Evolutionary conservation across 92 coral and sea anemone species (phyloP), one percentile per base, ranked within the genome.

Genomic region (Isaurus tuberculatus): DNA sequence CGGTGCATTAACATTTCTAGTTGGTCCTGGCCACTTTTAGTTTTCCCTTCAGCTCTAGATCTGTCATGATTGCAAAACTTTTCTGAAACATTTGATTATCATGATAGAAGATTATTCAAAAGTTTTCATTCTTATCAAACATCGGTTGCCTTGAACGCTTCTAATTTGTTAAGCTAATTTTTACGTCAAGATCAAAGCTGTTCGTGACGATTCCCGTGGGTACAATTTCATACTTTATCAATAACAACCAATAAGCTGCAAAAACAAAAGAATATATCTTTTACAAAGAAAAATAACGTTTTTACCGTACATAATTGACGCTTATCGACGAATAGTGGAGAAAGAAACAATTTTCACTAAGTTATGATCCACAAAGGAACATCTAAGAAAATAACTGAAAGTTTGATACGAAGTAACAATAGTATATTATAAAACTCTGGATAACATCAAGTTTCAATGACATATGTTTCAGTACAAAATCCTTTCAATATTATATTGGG

Each of bases 21-120:
- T 92, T 4, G 91, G 89, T 37, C 92, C 89, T 8, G 92, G 98
- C 27, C 17, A 91, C 83, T 70, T 93, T 93, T 46, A 93, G 65
- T 48, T 94, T 80, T 25, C 90, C 51, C 46, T 77, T 68, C 1
- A 87, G 84, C 8, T 91, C 92, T 81, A 78, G n/a, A 40, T 8
- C 44, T 40, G 7, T 58, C 75, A 42, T 80, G 46, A 70, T 27
- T 36, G 36, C 29, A 9, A 44, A 42, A 14, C 13, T 70, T 34
- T 72, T 28, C 36, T 43, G 44, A 70, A 43, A 14, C 37, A 43
- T 26, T 9, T 29, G 15, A 26, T 15, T 25, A 27, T 29, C 15
- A 26, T 63, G 33, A 11, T 26, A 6, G 8, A 26, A 26, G 8
- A 11, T 17, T 22, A 6, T 26, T 7, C 2, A 5, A 63, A 26